Percentiles rank a stretch among this genome's conserved stretches.
These are phyloP conservation scores for Corvus hawaiiensis DNA, from an alignment of 2,113 vertebrate genomes.

Conservation along the genomic window DNA sequence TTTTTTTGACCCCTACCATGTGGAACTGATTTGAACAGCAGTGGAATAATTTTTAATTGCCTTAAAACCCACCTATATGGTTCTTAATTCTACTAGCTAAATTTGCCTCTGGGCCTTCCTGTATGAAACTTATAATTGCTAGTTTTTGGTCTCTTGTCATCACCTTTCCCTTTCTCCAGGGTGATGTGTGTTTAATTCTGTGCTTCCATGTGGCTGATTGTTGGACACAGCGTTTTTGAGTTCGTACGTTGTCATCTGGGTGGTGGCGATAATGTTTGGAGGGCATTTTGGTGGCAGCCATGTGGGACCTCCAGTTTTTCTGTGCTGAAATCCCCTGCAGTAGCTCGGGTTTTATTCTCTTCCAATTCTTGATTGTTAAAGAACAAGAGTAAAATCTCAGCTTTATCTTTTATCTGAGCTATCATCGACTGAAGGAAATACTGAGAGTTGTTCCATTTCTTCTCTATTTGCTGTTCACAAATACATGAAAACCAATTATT, in stretches of 20 bases:
- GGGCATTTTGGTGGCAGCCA: not conserved
- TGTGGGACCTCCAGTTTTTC: not conserved
- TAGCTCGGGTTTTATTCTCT: not conserved
- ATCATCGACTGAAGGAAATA: not conserved
- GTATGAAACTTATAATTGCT: not conserved
- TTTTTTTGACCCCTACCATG: not conserved
- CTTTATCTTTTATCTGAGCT: not conserved
- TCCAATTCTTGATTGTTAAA: not conserved
- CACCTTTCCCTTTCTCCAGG: not conserved
- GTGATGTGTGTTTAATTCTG: not conserved
- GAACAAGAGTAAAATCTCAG: not conserved
- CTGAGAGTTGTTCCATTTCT: not conserved
- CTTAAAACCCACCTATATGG: not conserved
- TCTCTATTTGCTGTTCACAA: not conserved
- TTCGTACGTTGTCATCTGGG: not conserved
- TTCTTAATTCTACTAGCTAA: not conserved
- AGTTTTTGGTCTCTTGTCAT: not conserved
- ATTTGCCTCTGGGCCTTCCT: not conserved
- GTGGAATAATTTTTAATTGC: not conserved
- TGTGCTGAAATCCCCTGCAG: not conserved
- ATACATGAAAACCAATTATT: not conserved
- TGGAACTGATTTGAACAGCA: not conserved
- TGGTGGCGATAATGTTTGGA: not conserved
- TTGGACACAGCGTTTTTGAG: not conserved
- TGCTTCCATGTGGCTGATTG: not conserved